Percentiles rank a stretch among this genome's conserved stretches.
These are phyloP conservation scores for Hololepta plana DNA, from an alignment of 2,888 invertebrate genomes.

Conservation along the genomic window DNA sequence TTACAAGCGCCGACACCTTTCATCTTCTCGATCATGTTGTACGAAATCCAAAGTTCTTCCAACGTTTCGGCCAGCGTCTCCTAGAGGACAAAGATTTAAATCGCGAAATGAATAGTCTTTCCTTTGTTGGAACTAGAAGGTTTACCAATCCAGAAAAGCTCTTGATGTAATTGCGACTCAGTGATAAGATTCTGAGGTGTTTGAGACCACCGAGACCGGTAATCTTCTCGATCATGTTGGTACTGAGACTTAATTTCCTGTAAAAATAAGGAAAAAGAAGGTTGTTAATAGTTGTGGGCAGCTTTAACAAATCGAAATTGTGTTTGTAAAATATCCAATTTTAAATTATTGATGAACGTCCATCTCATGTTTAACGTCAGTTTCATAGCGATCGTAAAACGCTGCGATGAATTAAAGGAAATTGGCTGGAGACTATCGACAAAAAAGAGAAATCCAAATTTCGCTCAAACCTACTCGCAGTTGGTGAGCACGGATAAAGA, in stretches of 20 bases:
- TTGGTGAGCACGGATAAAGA: constrained; percentile 51
- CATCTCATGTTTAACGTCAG: too few relatives aligned
- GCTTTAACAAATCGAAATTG: too few relatives aligned
- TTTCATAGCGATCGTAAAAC: too few relatives aligned
- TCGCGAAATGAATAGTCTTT: constrained; percentile 1
- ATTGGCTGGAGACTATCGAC: too few relatives aligned
- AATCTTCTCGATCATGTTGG: constrained; percentile 89
- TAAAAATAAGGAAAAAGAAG: too few relatives aligned
- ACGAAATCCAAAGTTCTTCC: constrained; percentile 89
- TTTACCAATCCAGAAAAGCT: constrained; percentile 66
- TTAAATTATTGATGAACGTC: too few relatives aligned
- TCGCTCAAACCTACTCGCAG: constrained; percentile 64
- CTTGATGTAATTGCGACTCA: constrained; percentile 84
- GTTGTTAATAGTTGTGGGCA: too few relatives aligned
- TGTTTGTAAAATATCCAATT: too few relatives aligned
- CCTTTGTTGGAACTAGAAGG: background rate
- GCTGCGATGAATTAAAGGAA: too few relatives aligned
- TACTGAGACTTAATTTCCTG: constrained; percentile 77
- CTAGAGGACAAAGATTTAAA: constrained; percentile 22
- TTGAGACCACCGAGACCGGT: constrained; percentile 65
- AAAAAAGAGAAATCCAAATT: too few relatives aligned
- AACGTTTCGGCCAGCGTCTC: constrained; percentile 75
- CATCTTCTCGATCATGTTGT: constrained; percentile 81
- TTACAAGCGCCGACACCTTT: constrained; percentile 72
- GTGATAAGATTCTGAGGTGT: constrained; percentile 63